Evolutionary conservation across 2,797 vertebrate species (phyloP).

Genomic region (Sylvia borin): DNA sequence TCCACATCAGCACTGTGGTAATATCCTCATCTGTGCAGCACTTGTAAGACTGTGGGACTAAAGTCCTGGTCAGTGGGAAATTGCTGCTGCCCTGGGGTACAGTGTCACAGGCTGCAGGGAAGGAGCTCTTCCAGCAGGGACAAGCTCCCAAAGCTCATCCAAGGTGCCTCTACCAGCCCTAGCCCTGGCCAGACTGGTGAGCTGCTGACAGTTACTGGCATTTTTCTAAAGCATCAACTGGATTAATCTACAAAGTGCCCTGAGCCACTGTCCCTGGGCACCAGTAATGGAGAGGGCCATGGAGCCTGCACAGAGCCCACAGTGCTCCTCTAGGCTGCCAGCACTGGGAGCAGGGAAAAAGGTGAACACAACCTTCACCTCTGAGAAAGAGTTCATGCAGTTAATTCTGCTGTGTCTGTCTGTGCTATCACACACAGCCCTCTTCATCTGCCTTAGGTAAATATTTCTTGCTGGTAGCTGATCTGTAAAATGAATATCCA

Average conservation of each 20-base stretch:
- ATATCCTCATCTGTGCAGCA: not conserved
- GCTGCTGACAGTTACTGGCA: not conserved
- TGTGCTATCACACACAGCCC: not conserved
- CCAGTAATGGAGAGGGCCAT: fast-evolving
- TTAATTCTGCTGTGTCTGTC: not conserved
- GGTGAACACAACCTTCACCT: not conserved
- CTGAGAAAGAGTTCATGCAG: not conserved
- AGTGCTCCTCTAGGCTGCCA: not conserved
- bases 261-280: fast-evolving
- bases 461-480: not conserved
- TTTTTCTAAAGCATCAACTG: not conserved
- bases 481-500: not conserved
- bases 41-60: fast-evolving
- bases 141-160: not conserved
- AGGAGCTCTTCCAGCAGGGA: not conserved
- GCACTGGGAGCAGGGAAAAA: not conserved
- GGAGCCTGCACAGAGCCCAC: not conserved
- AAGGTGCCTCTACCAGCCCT: not conserved
- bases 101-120: not conserved
- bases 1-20: not conserved
- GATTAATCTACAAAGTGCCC: not conserved
- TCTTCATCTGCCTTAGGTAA: not conserved
- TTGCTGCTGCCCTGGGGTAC: not conserved
- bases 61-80: not conserved
- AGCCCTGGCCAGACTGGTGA: not conserved